Evolutionary conservation across 2,113 vertebrate genomes (phyloP), one percentile per base, ranked within the genome.

Genomic region (Stictonetta naevosa): DNA sequence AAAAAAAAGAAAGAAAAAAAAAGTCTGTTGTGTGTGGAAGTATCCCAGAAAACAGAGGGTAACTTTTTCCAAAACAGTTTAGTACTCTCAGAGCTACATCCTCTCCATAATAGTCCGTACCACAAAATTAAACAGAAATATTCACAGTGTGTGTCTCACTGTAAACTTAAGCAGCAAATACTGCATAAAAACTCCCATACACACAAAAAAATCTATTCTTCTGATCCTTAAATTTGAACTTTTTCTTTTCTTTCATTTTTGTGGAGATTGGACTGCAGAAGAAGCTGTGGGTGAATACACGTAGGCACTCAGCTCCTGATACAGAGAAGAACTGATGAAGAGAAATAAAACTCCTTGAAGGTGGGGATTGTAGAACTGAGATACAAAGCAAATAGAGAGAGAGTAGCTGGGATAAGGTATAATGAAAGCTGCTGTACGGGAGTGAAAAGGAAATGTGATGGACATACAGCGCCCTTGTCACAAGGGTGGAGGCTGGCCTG

Each of bases 31-130:
- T 85, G 58, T 87, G 55, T 29, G 75, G 21, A 90, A 91, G 16
- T 26, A 40, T 60, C 82, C 75, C 91, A 83, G 64, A 85, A 86
- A 55, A 55, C 25, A 76, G 46, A 33, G n/a, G 40, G 75, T 88
- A 89, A 86, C 21, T 17, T 88, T 88, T 88, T 91, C 73, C 71
- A 91, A 88, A 91, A 76, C 40, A 86, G 22, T 53, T 48, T 18
- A 84, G 38, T 34, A 29, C 48, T 86, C 48, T 48, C 89, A 71
- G 58, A 82, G n/a, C 55, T 82, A 28, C 67, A 76, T 77, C 81
- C 83, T 83, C 90, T 56, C 87, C 75, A 63, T 42, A 88, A 77
- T 26, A 55, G 58, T 14, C 25, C 5, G 2, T 56, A 67, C 55
- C 38, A 67, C 36, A 74, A 34, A 66, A 88, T 83, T 71, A 68